Conservation (phyloP, 2,113 vertebrate species). For the Andinoacara biseriatus region DNA sequence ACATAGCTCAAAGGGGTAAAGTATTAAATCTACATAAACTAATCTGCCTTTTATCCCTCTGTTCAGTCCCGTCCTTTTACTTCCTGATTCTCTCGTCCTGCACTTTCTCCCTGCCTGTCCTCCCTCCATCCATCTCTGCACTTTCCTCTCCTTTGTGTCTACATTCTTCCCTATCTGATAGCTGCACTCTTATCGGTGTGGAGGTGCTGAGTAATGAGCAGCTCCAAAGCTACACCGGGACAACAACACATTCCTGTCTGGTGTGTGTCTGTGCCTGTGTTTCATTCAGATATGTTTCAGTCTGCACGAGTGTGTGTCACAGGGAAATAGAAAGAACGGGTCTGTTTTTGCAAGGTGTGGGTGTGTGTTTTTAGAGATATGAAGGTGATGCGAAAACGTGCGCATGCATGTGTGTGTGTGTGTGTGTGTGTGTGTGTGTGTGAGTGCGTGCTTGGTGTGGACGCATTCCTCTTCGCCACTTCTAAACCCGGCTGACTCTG, state of each 20-base stretch:
- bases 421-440: constrained; percentile 33
- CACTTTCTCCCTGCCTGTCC: constrained; percentile 27
- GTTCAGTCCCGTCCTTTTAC: background rate
- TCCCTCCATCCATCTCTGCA: constrained; percentile 44
- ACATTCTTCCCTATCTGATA: constrained; percentile 60
- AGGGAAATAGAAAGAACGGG: constrained; percentile 12
- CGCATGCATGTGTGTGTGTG: constrained; percentile 22
- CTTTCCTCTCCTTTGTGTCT: constrained; percentile 32
- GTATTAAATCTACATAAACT: background rate
- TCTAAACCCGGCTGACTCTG: constrained; percentile 51
- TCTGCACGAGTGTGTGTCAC: background rate
- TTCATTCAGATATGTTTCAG: constrained; percentile 23
- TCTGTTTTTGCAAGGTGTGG: constrained; percentile 22
- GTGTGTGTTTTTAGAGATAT: constrained; percentile 39
- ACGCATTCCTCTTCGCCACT: constrained; percentile 68
- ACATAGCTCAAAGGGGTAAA: background rate
- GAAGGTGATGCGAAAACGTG: constrained; percentile 50
- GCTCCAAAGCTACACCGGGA: constrained; percentile 43
- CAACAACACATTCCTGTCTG: constrained; percentile 69
- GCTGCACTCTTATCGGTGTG: constrained; percentile 49
- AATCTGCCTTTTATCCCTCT: background rate
- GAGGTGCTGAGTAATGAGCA: constrained; percentile 57
- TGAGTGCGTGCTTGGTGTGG: constrained; percentile 11
- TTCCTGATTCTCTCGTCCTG: background rate
- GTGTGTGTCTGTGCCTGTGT: constrained; percentile 24